A percentile compares a stretch with the other conserved stretches of the same genome.
Conservation (phyloP, 2,113 vertebrate species). For the Tympanuchus pallidicinctus region DNA sequence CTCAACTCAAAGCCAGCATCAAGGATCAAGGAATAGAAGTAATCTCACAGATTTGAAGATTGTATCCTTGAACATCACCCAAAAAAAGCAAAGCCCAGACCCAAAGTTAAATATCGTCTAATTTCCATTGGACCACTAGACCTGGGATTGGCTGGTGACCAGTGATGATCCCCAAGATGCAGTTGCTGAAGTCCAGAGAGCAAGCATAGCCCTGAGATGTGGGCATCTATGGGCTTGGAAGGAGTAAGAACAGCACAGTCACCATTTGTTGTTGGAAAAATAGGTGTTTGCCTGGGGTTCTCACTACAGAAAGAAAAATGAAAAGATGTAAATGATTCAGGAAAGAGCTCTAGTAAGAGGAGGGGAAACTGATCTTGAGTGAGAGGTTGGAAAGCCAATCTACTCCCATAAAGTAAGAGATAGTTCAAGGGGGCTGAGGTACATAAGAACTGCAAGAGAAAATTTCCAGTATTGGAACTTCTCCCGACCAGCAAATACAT, state of each 20-base stretch:
- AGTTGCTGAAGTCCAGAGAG: background rate
- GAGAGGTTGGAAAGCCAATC: constrained; percentile 29
- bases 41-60: background rate
- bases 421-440: background rate
- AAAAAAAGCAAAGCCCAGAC: background rate
- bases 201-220: background rate
- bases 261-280: constrained; percentile 27
- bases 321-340: constrained; percentile 25
- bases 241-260: background rate
- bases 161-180: rapidly evolving
- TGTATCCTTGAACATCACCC: background rate
- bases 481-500: background rate
- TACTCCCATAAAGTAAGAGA: background rate
- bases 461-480: background rate
- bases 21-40: background rate
- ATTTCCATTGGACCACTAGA: background rate
- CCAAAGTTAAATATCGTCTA: background rate
- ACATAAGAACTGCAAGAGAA: background rate
- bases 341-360: background rate
- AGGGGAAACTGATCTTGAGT: background rate
- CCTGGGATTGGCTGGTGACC: background rate
- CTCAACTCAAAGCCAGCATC: background rate
- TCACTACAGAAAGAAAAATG: constrained; percentile 38
- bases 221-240: background rate
- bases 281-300: background rate